These are phyloP conservation scores for Labia minor DNA, from an alignment of 2,888 invertebrate species.

Conservation along the genomic window DNA sequence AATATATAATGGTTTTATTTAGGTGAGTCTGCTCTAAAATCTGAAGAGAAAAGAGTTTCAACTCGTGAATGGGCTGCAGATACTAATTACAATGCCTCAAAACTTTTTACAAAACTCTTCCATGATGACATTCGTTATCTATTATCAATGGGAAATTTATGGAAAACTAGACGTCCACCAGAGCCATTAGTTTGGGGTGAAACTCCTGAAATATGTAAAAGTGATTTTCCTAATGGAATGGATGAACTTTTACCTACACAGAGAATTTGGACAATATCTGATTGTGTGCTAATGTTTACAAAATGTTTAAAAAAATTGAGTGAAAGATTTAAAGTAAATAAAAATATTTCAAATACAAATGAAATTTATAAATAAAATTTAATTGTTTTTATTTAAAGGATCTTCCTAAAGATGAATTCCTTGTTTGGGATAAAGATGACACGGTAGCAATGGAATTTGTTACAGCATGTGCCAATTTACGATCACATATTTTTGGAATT, in stretches of 20 bases:
- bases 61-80: slow-evolving; percentile 85
- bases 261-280: slow-evolving; percentile 63
- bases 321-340: slow-evolving; percentile 40
- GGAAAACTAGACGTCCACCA: slow-evolving; percentile 84
- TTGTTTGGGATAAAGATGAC: slow-evolving; percentile 98
- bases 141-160: slow-evolving; percentile 86
- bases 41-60: slow-evolving; percentile 48
- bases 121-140: slow-evolving; percentile 89
- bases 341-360: neutral
- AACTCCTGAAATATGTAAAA: slow-evolving; percentile 25
- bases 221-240: slow-evolving; percentile 29
- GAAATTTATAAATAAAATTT: neutral
- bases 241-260: slow-evolving; percentile 57
- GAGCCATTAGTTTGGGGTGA: slow-evolving; percentile 48
- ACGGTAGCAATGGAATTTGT: slow-evolving; percentile 91
- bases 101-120: slow-evolving; percentile 87
- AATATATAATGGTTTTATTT: too few relatives aligned
- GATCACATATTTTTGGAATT: slow-evolving; percentile 84
- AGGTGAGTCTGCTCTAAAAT: slow-evolving; percentile 46
- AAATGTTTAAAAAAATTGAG: slow-evolving; percentile 55
- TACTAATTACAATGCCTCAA: slow-evolving; percentile 67
- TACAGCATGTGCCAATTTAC: slow-evolving; percentile 85
- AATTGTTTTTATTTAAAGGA: slow-evolving; percentile 20
- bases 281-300: slow-evolving; percentile 61
- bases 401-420: slow-evolving; percentile 45